Base-by-base conservation (phyloP, 2,888 invertebrate genomes). In the Pyrgus malvae region DNA sequence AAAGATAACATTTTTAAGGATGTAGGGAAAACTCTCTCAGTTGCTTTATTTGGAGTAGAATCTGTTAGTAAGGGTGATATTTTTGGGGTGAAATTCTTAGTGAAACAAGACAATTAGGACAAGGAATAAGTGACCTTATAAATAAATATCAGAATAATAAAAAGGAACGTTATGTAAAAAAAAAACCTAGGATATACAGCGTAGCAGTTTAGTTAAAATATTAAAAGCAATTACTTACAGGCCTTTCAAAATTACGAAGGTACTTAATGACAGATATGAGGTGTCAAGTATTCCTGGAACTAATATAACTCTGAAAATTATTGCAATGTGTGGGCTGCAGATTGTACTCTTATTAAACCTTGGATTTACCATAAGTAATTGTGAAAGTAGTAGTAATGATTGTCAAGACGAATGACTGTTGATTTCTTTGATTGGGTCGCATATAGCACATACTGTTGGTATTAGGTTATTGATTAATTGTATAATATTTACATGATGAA, bases 181-280 rank as follows among this genome's bases (percentile, higher is more conserved):
- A 14, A 14, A 46, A 46, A 37, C 16, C 37, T 8, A 16, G 37
- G 7, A n/a, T n/a, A 16, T 37, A 37, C n/a, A 37, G 17, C 4
- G 3, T 17, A 17, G 46, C 33, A 5, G 46, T 35, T 35, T 46
- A 9, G 35, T 46, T 0, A 46, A 46, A 35, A 23, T 46, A 5
- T 14, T 21, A 35, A 46, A 46, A 16, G 21, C 33, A n/a, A 9
- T 35, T 1, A 14, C 9, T 23, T 14, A 12, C n/a, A 46, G 46
- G 2, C 46, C 46, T 9, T 46, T 33, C 23, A 46, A 27, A 21
- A 46, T 46, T 2, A 33, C 23, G 4, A 46, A 46, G n/a, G 14
- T 46, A 6, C 21, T 46, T 5, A 33, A 33, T 12, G 46, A 46
- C 6, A 31, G 45, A 11, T 45, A 45, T 9, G 21, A 45, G 19